Conservation (phyloP, 1,140 invertebrate genomes). For the Tetramorium parvispinum region DNA sequence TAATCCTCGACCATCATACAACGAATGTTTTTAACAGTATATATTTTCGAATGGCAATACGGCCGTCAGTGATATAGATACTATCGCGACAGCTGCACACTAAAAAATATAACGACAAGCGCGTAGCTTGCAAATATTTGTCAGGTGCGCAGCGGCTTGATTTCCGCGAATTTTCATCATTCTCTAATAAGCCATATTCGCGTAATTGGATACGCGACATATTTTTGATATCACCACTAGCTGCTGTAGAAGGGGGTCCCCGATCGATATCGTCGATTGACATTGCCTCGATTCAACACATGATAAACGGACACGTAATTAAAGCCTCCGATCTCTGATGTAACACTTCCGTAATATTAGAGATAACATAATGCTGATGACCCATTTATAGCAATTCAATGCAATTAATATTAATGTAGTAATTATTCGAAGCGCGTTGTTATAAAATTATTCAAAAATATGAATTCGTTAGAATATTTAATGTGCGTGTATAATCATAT, state of each 20-base stretch:
- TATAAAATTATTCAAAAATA: slow-evolving; percentile 33
- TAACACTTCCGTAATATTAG: slow-evolving; percentile 49
- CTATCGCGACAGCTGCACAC: not conserved
- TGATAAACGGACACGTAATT: slow-evolving; percentile 53
- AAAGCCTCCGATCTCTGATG: slow-evolving; percentile 34
- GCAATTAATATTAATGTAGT: slow-evolving; percentile 34
- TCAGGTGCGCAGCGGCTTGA: not conserved
- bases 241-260: not conserved
- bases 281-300: slow-evolving; percentile 38
- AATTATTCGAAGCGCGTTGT: slow-evolving; percentile 12
- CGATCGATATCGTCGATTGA: slow-evolving; percentile 50
- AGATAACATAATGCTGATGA: slow-evolving; percentile 36
- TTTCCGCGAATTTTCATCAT: slow-evolving; percentile 42
- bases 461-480: slow-evolving; percentile 19
- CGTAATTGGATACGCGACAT: slow-evolving; percentile 52
- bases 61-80: not conserved
- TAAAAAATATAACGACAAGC: slow-evolving; percentile 23
- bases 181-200: slow-evolving; percentile 40
- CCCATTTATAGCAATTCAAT: slow-evolving; percentile 41
- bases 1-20: not conserved
- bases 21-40: slow-evolving; percentile 18
- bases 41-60: slow-evolving; percentile 15
- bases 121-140: slow-evolving; percentile 42
- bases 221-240: slow-evolving; percentile 35
- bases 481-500: not conserved